These are phyloP conservation scores for Aplocera efformata DNA, from an alignment of 2,888 invertebrate species.

Conservation along the genomic window DNA sequence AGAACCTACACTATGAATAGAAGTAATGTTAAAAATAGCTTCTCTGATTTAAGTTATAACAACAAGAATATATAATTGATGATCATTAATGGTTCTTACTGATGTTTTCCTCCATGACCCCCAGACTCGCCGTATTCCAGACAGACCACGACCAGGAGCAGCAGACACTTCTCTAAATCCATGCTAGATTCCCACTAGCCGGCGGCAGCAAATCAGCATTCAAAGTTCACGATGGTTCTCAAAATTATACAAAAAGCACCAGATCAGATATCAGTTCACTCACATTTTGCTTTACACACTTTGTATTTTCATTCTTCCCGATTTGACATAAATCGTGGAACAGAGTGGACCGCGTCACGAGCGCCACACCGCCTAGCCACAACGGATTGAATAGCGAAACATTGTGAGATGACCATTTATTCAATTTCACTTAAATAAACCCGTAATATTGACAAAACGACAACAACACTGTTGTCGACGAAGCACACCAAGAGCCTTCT, in stretches of 20 bases:
- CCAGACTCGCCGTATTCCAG: conserved; percentile 59
- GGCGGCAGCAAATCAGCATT: conserved; percentile 29
- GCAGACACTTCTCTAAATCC: conserved; percentile 57
- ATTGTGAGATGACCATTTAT: conserved; percentile 76
- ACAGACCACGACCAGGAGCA: conserved; percentile 53
- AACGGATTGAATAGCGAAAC: conserved; percentile 67
- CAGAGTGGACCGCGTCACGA: conserved; percentile 45
- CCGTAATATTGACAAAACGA: conserved; percentile 75
- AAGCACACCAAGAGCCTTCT: conserved; percentile 47
- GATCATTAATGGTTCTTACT: no score
- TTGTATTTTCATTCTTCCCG: conserved; percentile 49
- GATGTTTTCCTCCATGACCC: conserved; percentile 66
- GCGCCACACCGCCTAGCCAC: conserved; percentile 51
- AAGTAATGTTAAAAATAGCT: no score
- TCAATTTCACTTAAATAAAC: conserved; percentile 79
- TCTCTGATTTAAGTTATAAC: no score
- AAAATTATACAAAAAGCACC: conserved; percentile 39
- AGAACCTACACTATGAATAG: no score
- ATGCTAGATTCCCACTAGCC: conserved; percentile 34
- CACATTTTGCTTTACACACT: conserved; percentile 63
- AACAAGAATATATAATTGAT: no score
- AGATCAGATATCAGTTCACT: conserved; percentile 38
- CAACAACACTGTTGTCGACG: conserved; percentile 53
- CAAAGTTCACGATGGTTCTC: conserved; percentile 40
- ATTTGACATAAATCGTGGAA: conserved; percentile 50